Conservation (phyloP, 2,113 vertebrate species). For the Lycaon pictus region DNA sequence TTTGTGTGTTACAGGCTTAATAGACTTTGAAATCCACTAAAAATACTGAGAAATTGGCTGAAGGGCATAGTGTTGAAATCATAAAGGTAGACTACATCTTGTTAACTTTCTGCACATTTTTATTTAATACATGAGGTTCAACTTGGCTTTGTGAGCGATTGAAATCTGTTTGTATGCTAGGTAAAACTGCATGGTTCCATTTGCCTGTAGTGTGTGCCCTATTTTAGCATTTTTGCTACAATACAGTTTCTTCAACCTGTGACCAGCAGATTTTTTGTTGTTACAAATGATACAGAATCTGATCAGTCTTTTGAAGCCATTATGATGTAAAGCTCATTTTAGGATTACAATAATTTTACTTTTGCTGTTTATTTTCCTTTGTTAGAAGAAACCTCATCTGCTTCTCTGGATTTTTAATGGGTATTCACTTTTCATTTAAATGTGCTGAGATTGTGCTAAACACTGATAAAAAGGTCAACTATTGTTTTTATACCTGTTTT, state of each 20-base stretch:
- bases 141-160: not conserved
- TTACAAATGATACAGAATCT: not conserved
- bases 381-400: not conserved
- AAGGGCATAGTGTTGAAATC: not conserved
- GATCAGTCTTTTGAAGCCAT: not conserved
- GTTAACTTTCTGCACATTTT: not conserved
- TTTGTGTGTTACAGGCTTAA: not conserved
- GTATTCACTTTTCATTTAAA: not conserved
- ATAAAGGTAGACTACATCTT: not conserved
- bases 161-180: not conserved
- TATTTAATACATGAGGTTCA: not conserved
- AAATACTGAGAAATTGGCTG: not conserved
- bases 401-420: not conserved
- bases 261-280: not conserved
- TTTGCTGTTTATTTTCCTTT: not conserved
- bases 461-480: not conserved
- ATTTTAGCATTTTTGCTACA: not conserved
- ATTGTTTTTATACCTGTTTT: not conserved
- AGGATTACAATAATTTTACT: conserved; percentile 8
- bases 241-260: not conserved
- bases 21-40: not conserved
- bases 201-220: not conserved
- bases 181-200: not conserved
- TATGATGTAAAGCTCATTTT: not conserved
- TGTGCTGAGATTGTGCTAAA: not conserved